Evolutionary conservation across 2,888 invertebrate genomes (phyloP), one percentile per base, ranked within the genome.

Genomic region (Athalia cordata): DNA sequence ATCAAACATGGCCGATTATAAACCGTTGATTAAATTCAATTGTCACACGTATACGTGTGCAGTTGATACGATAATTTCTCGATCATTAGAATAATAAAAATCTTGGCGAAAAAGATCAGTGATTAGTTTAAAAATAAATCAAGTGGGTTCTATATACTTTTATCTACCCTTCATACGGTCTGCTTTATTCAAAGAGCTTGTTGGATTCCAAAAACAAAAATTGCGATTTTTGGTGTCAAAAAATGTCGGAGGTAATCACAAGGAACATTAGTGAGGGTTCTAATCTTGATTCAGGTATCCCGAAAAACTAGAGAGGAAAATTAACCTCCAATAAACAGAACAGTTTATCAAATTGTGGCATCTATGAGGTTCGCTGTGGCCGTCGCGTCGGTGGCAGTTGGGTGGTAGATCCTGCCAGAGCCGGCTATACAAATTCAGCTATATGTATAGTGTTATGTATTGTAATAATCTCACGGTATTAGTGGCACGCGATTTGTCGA

Each of bases 281-380:
- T 68, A 29, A 55, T 70, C 55, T 43, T 29, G 43, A 68, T 57
- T 55, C 45, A 55, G 43, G 55, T 4, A 13, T 59, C 49, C 59
- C 6, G 11, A 67, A 68, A 29, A 72, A 57, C 7, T 49, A n/a
- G 11, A 52, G 13, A 72, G 47, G 52, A 72, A 72, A 72, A 72
- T 72, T 72, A 72, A 47, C 59, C 57, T 47, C 72, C 72, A 57
- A 59, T 72, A 72, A 72, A 72, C 72, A 59, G 13, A 57, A 72
- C 47, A 57, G 47, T 72, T 72, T 72, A 72, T 72, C 72, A 72
- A 72, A 72, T 72, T 59, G 72, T 59, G 72, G 72, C 57, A 59
- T 72, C 72, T 72, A 72, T 47, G 57, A 72, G 72, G 15, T 65
- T 9, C 45, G 68, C 45, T 72, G 13, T 72, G 72, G 57, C 47